phyloP scores from a whole-genome alignment of 2,888 invertebrate genomes.

The Athalia rosae region DNA sequence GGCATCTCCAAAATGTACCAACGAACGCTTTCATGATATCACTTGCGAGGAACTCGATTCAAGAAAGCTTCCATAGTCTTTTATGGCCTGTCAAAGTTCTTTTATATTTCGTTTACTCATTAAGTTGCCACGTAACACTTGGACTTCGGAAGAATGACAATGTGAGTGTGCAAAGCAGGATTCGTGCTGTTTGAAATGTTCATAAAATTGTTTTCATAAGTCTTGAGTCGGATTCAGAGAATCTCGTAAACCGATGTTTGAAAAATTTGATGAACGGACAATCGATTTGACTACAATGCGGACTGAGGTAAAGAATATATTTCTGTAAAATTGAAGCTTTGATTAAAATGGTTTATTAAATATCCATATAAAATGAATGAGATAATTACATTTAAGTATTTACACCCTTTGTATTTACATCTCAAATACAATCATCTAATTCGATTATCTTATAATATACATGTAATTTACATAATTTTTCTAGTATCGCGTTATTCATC shows the following conservation, averaged over 20 bases:
- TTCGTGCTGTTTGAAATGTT: constrained; percentile 15
- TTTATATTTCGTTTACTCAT: background rate
- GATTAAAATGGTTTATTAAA: constrained; percentile 34
- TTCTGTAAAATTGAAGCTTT: background rate
- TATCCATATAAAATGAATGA: constrained; percentile 28
- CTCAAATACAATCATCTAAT: constrained; percentile 25
- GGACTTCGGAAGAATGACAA: background rate
- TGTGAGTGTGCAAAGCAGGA: constrained; percentile 1
- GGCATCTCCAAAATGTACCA: too few species aligned
- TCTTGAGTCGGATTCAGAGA: background rate
- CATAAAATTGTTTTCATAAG: background rate
- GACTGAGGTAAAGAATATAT: background rate
- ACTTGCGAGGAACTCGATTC: background rate
- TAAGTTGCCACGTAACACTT: background rate
- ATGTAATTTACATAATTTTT: constrained; percentile 13
- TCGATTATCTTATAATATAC: background rate
- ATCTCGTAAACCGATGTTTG: too few species aligned
- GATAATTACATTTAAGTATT: constrained; percentile 34
- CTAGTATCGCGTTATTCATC: background rate
- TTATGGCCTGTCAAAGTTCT: constrained; percentile 4
- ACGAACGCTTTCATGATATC: background rate
- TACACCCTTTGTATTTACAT: constrained; percentile 40
- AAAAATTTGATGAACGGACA: background rate
- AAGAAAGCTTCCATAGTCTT: background rate
- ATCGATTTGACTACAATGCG: background rate